phyloP scores from a whole-genome alignment of 1,140 invertebrate genomes.

The Tribolium madens region DNA sequence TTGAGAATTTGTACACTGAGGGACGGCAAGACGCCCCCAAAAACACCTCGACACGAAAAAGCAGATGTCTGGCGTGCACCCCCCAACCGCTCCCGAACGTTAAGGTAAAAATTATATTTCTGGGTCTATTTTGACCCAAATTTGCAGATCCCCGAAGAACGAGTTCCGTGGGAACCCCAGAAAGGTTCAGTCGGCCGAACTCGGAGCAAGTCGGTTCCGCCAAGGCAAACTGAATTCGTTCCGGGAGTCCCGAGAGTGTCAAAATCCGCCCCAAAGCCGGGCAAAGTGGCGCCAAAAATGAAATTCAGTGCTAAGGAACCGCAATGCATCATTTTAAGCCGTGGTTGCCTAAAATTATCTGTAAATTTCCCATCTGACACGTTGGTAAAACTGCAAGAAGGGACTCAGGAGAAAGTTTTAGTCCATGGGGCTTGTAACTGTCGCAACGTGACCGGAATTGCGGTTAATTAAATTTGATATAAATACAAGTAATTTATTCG shows the following conservation, averaged over 20 bases:
- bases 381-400: constrained; percentile 58
- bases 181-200: constrained; percentile 49
- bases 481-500: background rate
- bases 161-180: constrained; percentile 67
- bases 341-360: constrained; percentile 61
- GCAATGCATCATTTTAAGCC: constrained; percentile 59
- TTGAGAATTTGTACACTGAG: constrained; percentile 32
- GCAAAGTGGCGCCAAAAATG: constrained; percentile 12
- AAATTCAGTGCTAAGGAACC: constrained; percentile 45
- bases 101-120: background rate
- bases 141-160: constrained; percentile 64
- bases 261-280: constrained; percentile 25
- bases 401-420: constrained; percentile 33
- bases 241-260: constrained; percentile 2
- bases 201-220: constrained; percentile 55
- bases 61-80: constrained; percentile 62
- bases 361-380: constrained; percentile 64
- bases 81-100: constrained; percentile 51
- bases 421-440: background rate
- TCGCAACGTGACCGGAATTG: background rate
- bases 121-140: background rate
- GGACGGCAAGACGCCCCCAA: constrained; percentile 36
- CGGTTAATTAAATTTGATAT: background rate
- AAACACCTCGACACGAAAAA: constrained; percentile 53
- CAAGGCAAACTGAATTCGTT: constrained; percentile 15